Conservation (phyloP, 1,140 invertebrate genomes). For the Aphis craccivora region DNA sequence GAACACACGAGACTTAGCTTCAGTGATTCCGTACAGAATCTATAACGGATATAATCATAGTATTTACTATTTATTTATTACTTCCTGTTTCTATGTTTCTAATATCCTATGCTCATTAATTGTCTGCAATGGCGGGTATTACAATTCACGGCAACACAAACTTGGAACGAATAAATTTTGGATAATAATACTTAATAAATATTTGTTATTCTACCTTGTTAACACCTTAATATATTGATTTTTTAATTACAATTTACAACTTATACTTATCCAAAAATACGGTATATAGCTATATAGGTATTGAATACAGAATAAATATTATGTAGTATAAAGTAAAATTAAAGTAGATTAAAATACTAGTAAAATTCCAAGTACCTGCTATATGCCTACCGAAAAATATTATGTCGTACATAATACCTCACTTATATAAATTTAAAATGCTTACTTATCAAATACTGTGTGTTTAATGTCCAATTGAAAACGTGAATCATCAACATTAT, state of each 20-base stretch:
- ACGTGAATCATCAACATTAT: too few relatives aligned
- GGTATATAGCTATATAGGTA: too few relatives aligned
- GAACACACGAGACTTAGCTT: slow-evolving; percentile 32
- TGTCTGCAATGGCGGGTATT: not conserved
- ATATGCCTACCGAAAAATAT: not conserved
- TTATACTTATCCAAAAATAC: too few relatives aligned
- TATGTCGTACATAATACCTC: not conserved
- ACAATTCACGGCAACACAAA: not conserved
- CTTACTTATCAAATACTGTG: too few relatives aligned
- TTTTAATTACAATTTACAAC: not conserved
- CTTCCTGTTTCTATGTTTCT: not conserved
- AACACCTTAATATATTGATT: not conserved
- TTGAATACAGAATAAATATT: too few relatives aligned
- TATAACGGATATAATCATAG: not conserved
- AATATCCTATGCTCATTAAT: too few relatives aligned
- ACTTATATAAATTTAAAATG: not conserved
- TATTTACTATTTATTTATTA: not conserved
- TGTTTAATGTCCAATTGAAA: too few relatives aligned
- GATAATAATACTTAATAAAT: not conserved
- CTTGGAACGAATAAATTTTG: not conserved
- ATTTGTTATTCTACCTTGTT: too few relatives aligned
- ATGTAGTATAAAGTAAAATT: too few relatives aligned
- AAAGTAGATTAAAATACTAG: not conserved
- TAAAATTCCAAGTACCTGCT: not conserved
- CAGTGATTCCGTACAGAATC: slow-evolving; percentile 37